Evolutionary conservation across 2,888 invertebrate genomes (phyloP).

Genomic region (Melanargia galathea): DNA sequence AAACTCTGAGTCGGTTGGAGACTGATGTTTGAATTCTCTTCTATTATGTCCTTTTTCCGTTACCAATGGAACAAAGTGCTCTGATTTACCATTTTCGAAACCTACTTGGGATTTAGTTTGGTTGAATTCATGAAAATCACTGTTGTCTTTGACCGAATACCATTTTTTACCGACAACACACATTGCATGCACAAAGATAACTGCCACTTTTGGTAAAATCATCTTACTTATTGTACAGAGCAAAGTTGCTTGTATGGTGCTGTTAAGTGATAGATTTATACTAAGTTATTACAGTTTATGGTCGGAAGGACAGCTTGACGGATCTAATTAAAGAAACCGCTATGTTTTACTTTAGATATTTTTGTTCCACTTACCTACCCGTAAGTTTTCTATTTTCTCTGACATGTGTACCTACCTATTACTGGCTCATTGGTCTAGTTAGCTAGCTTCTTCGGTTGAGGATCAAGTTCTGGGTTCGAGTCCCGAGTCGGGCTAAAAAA

Average conservation of each 20-base stretch:
- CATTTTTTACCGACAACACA: conserved; percentile 50
- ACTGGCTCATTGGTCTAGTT: no score
- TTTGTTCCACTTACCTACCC: conserved; percentile 51
- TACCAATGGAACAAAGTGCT: neutral
- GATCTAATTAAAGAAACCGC: conserved; percentile 69
- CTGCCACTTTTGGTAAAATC: conserved; percentile 17
- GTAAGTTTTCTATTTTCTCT: conserved; percentile 21
- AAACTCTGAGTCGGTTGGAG: neutral
- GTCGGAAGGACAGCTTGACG: conserved; percentile 56
- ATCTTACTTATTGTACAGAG: conserved; percentile 20
- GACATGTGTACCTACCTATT: no score
- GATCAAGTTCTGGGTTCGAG: no score
- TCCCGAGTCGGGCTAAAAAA: no score
- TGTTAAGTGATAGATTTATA: conserved; percentile 25
- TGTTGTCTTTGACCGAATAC: conserved; percentile 55
- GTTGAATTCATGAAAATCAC: conserved; percentile 7
- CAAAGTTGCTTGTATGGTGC: conserved; percentile 11
- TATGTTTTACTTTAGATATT: conserved; percentile 54
- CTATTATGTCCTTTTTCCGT: neutral
- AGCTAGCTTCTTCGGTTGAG: no score
- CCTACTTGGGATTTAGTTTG: neutral
- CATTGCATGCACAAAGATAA: conserved; percentile 14
- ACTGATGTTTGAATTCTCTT: neutral
- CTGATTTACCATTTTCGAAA: neutral
- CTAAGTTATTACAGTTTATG: conserved; percentile 29